Evolutionary conservation across 2,888 invertebrate species (phyloP).

Genomic region (Drosophila trichaetosa): DNA sequence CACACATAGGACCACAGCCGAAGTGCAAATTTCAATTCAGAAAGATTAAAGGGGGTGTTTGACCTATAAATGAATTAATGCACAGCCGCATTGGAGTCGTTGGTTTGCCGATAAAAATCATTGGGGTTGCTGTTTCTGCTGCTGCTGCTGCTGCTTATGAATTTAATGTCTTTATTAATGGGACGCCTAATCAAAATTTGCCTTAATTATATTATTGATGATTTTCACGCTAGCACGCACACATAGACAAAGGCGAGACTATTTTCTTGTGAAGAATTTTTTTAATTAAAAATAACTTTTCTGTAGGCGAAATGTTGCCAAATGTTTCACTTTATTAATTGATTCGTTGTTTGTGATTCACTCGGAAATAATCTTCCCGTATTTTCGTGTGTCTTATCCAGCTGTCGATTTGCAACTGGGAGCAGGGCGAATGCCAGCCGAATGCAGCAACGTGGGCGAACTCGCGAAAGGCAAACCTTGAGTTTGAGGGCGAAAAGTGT

Average conservation of each 20-base stretch:
- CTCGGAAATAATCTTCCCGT: conserved; percentile 52
- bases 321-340: conserved; percentile 46
- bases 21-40: conserved; percentile 37
- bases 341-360: conserved; percentile 35
- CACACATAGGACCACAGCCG: not conserved
- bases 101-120: conserved; percentile 45
- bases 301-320: conserved; percentile 12
- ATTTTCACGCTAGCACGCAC: conserved; percentile 4
- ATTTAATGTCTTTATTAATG: conserved; percentile 11
- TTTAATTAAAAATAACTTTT: conserved; percentile 2
- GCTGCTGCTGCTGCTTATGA: conserved; percentile 7
- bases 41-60: conserved; percentile 66
- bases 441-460: conserved; percentile 51
- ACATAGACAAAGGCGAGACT: not conserved
- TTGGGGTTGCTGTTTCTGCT: conserved; percentile 13
- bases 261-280: not conserved
- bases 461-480: conserved; percentile 28
- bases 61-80: conserved; percentile 80
- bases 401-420: conserved; percentile 82
- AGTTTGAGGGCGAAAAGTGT: conserved; percentile 31
- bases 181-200: conserved; percentile 28
- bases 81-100: conserved; percentile 30
- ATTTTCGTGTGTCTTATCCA: conserved; percentile 75
- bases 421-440: conserved; percentile 56
- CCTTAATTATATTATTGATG: conserved; percentile 34